Conservation (phyloP, 2,797 vertebrate genomes). For the Botia kubotai region DNA sequence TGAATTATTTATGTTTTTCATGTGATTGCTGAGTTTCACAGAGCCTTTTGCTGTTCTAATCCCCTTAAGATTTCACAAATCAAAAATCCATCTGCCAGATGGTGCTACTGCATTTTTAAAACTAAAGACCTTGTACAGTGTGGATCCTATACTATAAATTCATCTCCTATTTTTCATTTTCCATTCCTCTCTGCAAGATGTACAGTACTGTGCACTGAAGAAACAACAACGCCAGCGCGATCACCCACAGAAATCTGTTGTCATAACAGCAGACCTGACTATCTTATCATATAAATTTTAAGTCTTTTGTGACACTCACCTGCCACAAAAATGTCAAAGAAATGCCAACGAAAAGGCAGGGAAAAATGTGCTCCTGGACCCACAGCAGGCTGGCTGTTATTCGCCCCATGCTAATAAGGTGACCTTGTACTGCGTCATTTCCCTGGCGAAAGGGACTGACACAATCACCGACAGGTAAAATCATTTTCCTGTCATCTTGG, state of each 20-base stretch:
- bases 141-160: conserved; percentile 12
- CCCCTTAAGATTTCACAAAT: conserved; percentile 30
- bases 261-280: conserved; percentile 5
- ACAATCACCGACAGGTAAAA: conserved; percentile 33
- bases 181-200: not conserved
- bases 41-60: conserved; percentile 23
- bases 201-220: conserved; percentile 2
- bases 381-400: conserved; percentile 12
- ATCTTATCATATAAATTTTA: conserved; percentile 39
- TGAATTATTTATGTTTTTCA: conserved; percentile 3
- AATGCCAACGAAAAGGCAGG: conserved; percentile 23
- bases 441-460: conserved; percentile 23
- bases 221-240: conserved; percentile 11
- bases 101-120: conserved; percentile 22
- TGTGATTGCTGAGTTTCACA: not conserved
- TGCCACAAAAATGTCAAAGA: conserved; percentile 55
- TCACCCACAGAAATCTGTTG: conserved; percentile 34
- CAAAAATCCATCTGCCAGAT: conserved; percentile 36
- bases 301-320: conserved; percentile 37
- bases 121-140: not conserved
- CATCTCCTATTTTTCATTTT: not conserved
- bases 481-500: conserved; percentile 37
- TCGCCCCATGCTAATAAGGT: conserved; percentile 48
- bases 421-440: conserved; percentile 46
- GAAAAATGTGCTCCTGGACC: not conserved